A percentile compares a stretch with the other conserved stretches of the same genome.
phyloP scores from a whole-genome alignment of 2,113 vertebrate genomes.

The Zosterops borbonicus region DNA sequence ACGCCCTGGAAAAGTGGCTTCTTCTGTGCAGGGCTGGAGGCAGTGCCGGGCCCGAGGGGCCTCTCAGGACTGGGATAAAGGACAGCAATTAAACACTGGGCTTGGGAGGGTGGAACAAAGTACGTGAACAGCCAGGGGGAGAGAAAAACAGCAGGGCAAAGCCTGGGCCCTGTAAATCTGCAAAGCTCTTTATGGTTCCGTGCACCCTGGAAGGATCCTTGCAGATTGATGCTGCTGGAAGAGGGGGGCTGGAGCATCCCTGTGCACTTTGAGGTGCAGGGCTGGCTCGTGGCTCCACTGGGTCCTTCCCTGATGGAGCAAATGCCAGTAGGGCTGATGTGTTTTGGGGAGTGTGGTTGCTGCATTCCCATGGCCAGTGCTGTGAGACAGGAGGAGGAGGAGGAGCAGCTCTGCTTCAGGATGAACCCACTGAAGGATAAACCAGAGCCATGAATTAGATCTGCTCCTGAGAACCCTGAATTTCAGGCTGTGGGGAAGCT shows the following conservation, averaged over 20 bases:
- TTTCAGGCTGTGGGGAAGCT: background rate
- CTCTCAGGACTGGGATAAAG: background rate
- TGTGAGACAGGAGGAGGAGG: background rate
- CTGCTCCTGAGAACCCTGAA: background rate
- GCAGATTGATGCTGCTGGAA: background rate
- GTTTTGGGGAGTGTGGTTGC: background rate
- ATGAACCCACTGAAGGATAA: background rate
- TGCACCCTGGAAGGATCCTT: background rate
- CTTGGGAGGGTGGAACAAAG: background rate
- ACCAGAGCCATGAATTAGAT: background rate
- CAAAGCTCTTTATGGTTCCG: background rate
- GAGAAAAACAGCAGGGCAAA: background rate
- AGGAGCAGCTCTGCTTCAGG: background rate
- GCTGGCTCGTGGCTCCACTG: background rate
- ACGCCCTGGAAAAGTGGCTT: background rate
- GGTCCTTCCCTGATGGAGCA: background rate
- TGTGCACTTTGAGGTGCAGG: rapidly evolving
- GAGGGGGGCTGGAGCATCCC: background rate
- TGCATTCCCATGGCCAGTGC: background rate
- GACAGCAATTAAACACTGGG: background rate
- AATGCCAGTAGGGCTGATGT: rapidly evolving
- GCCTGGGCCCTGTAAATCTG: background rate
- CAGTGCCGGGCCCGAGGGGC: rapidly evolving
- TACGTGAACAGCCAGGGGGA: background rate
- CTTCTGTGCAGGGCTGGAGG: background rate